Evolutionary conservation across 2,113 vertebrate genomes (phyloP).

Genomic region (Nipponia nippon): DNA sequence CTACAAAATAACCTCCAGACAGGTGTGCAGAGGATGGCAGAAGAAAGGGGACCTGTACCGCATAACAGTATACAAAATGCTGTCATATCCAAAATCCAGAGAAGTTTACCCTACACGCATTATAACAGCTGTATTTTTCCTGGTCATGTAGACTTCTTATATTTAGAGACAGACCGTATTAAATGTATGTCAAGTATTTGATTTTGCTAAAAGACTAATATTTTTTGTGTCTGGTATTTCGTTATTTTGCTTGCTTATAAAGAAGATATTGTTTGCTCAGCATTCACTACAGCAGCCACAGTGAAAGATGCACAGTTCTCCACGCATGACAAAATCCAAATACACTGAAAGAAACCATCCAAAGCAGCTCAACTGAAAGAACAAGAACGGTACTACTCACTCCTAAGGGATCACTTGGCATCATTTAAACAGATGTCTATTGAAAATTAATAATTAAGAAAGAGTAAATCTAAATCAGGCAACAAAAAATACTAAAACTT

Average conservation of each 20-base stretch:
- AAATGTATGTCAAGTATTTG: neutral
- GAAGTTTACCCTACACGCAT: neutral
- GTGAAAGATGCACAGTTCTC: neutral
- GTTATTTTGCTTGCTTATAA: neutral
- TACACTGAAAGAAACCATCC: neutral
- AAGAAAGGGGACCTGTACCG: neutral
- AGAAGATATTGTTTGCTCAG: neutral
- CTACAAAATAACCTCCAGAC: neutral
- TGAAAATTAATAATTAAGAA: slow-evolving; percentile 4
- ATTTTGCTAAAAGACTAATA: neutral
- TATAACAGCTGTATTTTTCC: neutral
- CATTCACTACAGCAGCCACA: neutral
- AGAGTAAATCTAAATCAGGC: neutral
- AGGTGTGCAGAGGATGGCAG: neutral
- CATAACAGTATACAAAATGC: neutral
- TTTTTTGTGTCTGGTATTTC: neutral
- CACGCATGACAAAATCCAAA: neutral
- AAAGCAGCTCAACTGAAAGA: neutral
- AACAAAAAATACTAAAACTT: neutral
- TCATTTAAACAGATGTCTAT: neutral
- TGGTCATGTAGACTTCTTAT: neutral
- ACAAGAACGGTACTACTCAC: neutral
- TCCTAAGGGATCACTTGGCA: neutral
- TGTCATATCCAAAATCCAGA: neutral
- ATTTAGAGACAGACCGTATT: neutral